phyloP scores from a whole-genome alignment of 2,797 vertebrate species.

The Enteromius unitaeniatus region DNA sequence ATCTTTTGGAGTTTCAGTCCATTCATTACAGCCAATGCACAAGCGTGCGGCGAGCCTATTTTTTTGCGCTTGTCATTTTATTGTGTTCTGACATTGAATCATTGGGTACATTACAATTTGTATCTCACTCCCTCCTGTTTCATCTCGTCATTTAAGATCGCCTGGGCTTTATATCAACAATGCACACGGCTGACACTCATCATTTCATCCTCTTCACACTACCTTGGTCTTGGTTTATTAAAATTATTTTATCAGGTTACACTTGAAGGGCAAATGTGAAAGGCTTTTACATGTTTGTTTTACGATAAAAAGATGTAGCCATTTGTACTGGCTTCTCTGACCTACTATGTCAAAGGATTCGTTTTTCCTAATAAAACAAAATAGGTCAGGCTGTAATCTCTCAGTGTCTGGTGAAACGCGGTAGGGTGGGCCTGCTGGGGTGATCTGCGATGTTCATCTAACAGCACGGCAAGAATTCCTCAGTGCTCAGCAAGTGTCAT shows the following conservation, averaged over 20 bases:
- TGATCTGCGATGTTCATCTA: conserved; percentile 47
- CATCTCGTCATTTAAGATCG: conserved; percentile 39
- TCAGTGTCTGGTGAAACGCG: conserved; percentile 46
- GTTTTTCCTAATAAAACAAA: conserved; percentile 53
- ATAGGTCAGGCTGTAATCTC: conserved; percentile 61
- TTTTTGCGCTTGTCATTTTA: conserved; percentile 49
- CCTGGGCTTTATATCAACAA: neutral
- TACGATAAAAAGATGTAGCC: conserved; percentile 17
- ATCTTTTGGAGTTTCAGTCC: conserved; percentile 51
- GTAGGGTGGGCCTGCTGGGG: conserved; percentile 21
- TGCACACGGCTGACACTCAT: neutral
- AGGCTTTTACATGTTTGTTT: conserved; percentile 41
- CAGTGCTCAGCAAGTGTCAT: conserved; percentile 50
- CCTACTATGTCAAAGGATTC: conserved; percentile 53
- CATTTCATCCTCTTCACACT: neutral
- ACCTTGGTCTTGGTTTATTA: conserved; percentile 26
- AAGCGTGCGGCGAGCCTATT: conserved; percentile 39
- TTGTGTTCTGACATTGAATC: conserved; percentile 50
- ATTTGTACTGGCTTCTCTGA: conserved; percentile 41
- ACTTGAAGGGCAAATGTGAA: conserved; percentile 43
- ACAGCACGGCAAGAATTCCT: conserved; percentile 46
- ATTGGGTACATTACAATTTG: conserved; percentile 57
- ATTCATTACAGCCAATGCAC: conserved; percentile 53
- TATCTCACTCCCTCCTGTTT: conserved; percentile 31
- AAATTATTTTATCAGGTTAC: conserved; percentile 16